These are phyloP conservation scores for Drosophila orena DNA, from an alignment of 1,140 invertebrate species.

Conservation along the genomic window DNA sequence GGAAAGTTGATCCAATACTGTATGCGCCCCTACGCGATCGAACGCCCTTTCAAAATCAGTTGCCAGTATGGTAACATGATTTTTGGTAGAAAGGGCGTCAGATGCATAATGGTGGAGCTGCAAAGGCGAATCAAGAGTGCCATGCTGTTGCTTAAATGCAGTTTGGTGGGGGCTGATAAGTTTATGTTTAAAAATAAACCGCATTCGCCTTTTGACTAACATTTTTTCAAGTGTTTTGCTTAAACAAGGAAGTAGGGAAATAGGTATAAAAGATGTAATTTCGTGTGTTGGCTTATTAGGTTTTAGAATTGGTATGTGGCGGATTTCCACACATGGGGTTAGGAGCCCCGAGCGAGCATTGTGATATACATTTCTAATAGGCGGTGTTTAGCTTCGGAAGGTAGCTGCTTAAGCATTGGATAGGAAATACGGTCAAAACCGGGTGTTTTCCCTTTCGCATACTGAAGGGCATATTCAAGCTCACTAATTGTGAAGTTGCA, in stretches of 20 bases:
- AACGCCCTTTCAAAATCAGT: conserved; percentile 14
- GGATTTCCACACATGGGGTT: too few species aligned
- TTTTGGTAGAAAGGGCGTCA: conserved; percentile 33
- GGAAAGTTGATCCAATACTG: conserved; percentile 23
- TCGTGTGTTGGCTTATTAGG: neutral
- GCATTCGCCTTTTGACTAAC: too few species aligned
- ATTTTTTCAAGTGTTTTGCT: too few species aligned
- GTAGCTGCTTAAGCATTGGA: too few species aligned
- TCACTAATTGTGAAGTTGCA: conserved; percentile 2
- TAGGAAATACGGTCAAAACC: too few species aligned
- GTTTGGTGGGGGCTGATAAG: neutral
- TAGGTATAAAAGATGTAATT: neutral
- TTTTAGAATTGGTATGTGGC: neutral
- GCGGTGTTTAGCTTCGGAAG: too few species aligned
- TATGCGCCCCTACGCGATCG: too few species aligned
- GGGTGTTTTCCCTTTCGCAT: neutral
- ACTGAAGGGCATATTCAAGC: conserved; percentile 4
- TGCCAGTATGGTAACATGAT: conserved; percentile 37
- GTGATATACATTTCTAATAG: too few species aligned
- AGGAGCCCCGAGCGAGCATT: neutral
- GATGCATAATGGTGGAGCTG: conserved; percentile 33
- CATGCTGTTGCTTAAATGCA: neutral
- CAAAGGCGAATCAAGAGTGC: conserved; percentile 29
- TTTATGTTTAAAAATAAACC: too few species aligned
- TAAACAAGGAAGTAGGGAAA: neutral